phyloP scores from a whole-genome alignment of 2,888 invertebrate species.

The Sminthurinus aureus region DNA sequence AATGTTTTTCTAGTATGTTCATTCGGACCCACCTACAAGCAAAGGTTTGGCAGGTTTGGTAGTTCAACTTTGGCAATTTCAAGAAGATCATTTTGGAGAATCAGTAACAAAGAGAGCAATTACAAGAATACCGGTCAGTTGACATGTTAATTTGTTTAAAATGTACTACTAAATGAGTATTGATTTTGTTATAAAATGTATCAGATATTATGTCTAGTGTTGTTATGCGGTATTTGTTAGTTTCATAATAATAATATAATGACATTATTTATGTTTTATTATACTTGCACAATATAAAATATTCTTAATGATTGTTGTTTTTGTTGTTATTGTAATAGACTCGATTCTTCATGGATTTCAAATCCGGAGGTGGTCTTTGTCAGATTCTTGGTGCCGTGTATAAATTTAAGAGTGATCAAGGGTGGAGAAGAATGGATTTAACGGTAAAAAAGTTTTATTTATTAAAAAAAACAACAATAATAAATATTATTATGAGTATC shows the following conservation, averaged over 20 bases:
- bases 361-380: conserved; percentile 90
- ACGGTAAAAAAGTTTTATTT: conserved; percentile 75
- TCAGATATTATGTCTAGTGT: too few relatives aligned
- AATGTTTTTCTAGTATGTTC: conserved; percentile 75
- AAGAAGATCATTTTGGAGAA: conserved; percentile 92
- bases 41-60: conserved; percentile 86
- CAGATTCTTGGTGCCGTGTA: conserved; percentile 92
- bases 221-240: neutral
- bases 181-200: too few relatives aligned
- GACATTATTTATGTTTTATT: neutral
- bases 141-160: neutral
- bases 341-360: conserved; percentile 95
- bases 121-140: conserved; percentile 80
- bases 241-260: neutral
- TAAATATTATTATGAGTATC: too few relatives aligned
- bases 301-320: too few relatives aligned
- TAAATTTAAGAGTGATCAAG: conserved; percentile 95
- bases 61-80: conserved; percentile 81
- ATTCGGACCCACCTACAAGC: conserved; percentile 93
- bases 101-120: conserved; percentile 87
- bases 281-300: too few relatives aligned
- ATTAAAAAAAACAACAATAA: neutral
- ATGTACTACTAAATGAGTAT: too few relatives aligned
- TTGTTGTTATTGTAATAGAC: conserved; percentile 70
- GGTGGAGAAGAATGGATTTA: conserved; percentile 94